Percentiles rank a stretch among this genome's conserved stretches.
Conservation (phyloP, 2,113 vertebrate species). For the Sus scrofa region T2T-Sscrofa CM000820.6:100092501-100093000, state of each 20-base stretch:
- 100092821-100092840: conserved; percentile 83
- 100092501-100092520: no score
- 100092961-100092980: conserved; percentile 76
- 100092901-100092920: conserved; percentile 82
- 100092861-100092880: conserved; percentile 81
- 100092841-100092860: conserved; percentile 64
- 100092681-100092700: conserved; percentile 76
- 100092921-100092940: conserved; percentile 75
- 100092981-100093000: conserved; percentile 81
- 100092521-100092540: neutral
- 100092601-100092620: neutral
- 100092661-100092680: conserved; percentile 74
- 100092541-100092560: conserved; percentile 27
- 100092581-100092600: neutral
- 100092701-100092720: conserved; percentile 80
- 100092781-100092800: conserved; percentile 83
- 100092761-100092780: conserved; percentile 79
- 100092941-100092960: conserved; percentile 81
- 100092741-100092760: conserved; percentile 77
- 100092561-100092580: neutral
- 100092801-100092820: conserved; percentile 82
- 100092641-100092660: conserved; percentile 74
- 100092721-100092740: conserved; percentile 84
- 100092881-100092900: conserved; percentile 82
- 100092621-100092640: conserved; percentile 7